Base-by-base conservation (phyloP, 2,113 vertebrate species). In the Cepphus grylle region DNA sequence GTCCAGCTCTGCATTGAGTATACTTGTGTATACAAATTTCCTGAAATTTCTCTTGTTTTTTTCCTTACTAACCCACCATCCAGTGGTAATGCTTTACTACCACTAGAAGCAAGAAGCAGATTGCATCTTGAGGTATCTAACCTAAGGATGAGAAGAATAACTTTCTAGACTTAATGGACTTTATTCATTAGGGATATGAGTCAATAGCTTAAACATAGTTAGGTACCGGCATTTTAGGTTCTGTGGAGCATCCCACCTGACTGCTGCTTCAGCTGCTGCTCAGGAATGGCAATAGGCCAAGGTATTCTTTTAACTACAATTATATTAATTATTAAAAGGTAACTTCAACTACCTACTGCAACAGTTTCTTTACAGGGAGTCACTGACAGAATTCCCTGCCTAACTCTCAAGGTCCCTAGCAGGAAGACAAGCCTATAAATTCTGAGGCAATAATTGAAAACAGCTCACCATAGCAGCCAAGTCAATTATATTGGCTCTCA, bases 381-480 rank as follows among this genome's bases (percentile, higher is more conserved):
- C 21, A 8, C 38, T 66, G 66, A 56, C 8, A 83, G 66, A 90
- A 84, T 76, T 79, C 59, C 20, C 58, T 78, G 30, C 21, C 59
- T 69, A 47, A 78, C 30, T 91, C n/a, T 89, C 81, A 95, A 93
- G 77, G 88, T 85, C 49, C 32, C 36, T 49, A 79, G 11, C 14
- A 42, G 62, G 36, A 62, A 77, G 88, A 76, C 10, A 69, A 91
- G 78, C 49, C 89, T 89, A 89, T 94, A 95, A 93, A 95, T 89
- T 85, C 77, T 47, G 42, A 93, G n/a, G 52, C 11, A 88, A 74
- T 96, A 88, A 94, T 71, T 95, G 94, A 84, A 94, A 96, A 89
- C 66, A 81, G 43, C 49, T 66, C 71, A 94, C 73, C 73, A 86
- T 84, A 91, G 73, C 91, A 93, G 78, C 88, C 86, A 89, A 88